phyloP scores from a whole-genome alignment of 1,140 invertebrate genomes.

The Phenacoccus solenopsis region DNA sequence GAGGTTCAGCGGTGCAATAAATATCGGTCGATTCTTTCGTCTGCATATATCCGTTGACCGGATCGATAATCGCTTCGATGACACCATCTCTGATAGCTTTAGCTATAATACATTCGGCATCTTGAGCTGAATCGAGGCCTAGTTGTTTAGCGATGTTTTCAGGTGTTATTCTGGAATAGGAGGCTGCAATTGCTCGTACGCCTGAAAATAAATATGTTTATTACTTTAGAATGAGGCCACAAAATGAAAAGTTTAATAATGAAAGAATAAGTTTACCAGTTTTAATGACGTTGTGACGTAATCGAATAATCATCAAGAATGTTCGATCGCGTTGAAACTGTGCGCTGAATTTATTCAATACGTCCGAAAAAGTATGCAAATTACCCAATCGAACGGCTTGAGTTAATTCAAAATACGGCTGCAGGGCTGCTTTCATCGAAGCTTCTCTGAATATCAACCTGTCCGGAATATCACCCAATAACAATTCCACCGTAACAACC shows the following conservation, averaged over 20 bases:
- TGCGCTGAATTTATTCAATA: slow-evolving; percentile 75
- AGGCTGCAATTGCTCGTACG: slow-evolving; percentile 88
- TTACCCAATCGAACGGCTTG: slow-evolving; percentile 94
- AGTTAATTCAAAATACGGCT: slow-evolving; percentile 93
- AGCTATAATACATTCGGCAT: slow-evolving; percentile 98
- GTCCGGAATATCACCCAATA: slow-evolving; percentile 96
- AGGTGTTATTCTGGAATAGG: slow-evolving; percentile 92
- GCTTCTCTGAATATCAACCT: slow-evolving; percentile 74
- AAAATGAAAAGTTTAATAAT: not conserved
- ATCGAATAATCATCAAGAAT: slow-evolving; percentile 82
- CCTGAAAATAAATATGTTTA: slow-evolving; percentile 38
- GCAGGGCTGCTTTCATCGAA: slow-evolving; percentile 68
- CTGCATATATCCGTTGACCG: slow-evolving; percentile 90
- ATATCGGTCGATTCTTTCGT: slow-evolving; percentile 95
- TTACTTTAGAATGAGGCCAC: not conserved
- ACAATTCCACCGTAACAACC: slow-evolving; percentile 86
- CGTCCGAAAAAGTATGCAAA: slow-evolving; percentile 84
- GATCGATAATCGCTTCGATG: slow-evolving; percentile 93
- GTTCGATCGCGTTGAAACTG: slow-evolving; percentile 84
- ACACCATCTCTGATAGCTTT: slow-evolving; percentile 99
- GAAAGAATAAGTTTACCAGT: slow-evolving; percentile 38
- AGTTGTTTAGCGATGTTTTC: slow-evolving; percentile 89
- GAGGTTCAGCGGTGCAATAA: slow-evolving; percentile 93
- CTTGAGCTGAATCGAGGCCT: slow-evolving; percentile 84
- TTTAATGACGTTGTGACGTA: slow-evolving; percentile 98